Evolutionary conservation across 2,797 vertebrate genomes (phyloP), one percentile per base, ranked within the genome.

Genomic region (Cryptoblepharus egeriae): DNA sequence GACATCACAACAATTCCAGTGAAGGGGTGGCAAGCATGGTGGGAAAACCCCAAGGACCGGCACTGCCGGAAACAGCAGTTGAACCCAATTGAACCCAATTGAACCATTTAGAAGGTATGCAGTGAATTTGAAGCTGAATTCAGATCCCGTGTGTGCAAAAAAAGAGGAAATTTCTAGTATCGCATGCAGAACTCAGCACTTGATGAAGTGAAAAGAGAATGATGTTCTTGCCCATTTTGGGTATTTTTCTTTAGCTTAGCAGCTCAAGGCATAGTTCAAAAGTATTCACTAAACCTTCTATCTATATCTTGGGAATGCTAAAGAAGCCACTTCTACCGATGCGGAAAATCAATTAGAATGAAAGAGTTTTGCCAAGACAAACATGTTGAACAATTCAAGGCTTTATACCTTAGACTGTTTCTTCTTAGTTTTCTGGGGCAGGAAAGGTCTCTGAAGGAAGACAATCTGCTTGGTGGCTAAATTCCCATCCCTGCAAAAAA

Each of bases 401-500:
- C 89, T 80, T 77, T 83, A 92, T 96, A 99, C 98, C 98, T 98
- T 99, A 20, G 97, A 95, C 52, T 99, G 98, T 90, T 96, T 98
- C 94, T 95, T 98, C 97, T 98, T 99, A 83, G 86, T 84, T 95
- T 96, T 96, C 94, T 97, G 96, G 92, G 96, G 95, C 94, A 99
- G 93, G 85, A 97, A 92, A 0, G 98, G 98, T 96, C 98, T 98
- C 96, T 99, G 98, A 91, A 99, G 97, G 94, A 99, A 99, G 87
- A 99, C 97, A 20, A 99, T 97, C 96, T 99, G 98, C 93, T 99
- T 99, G 94, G 98, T 99, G 92, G 98, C 97, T 90, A 99, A 90
- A 88, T 96, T 97, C 70, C 98, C 98, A 76, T 99, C 98, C 86
- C 98, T 99, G 87, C 20, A 22, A 72, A 11, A 67, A 39, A 80